phyloP scores from a whole-genome alignment of 1,140 invertebrate species.

The Eubasilissa regina region DNA sequence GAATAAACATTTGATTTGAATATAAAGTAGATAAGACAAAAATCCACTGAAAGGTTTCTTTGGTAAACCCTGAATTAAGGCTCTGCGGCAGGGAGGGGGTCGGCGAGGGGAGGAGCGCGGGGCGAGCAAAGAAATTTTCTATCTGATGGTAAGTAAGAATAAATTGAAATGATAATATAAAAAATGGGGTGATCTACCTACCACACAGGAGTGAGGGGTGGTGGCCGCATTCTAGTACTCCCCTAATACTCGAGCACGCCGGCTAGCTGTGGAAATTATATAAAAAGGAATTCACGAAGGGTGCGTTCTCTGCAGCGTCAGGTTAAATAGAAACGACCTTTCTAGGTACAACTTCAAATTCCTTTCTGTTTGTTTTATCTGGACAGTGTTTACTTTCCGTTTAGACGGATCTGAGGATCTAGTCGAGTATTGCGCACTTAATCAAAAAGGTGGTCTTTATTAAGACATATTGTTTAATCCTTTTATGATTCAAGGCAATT shows the following conservation, averaged over 20 bases:
- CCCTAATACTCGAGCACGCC: not conserved
- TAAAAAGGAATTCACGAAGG: not conserved
- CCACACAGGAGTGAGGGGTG: conserved; percentile 1
- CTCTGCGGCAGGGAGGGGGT: conserved; percentile 16
- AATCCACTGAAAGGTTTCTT: conserved; percentile 36
- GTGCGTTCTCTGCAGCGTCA: not conserved
- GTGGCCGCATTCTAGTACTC: not conserved
- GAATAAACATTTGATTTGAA: conserved; percentile 39
- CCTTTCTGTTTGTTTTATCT: not conserved
- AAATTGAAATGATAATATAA: conserved; percentile 61
- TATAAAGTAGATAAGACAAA: conserved; percentile 38
- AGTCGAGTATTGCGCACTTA: not conserved
- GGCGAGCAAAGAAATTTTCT: conserved; percentile 48
- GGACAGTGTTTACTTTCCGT: conserved; percentile 18
- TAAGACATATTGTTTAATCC: not conserved
- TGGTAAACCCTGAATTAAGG: conserved; percentile 35
- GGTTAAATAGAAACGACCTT: not conserved
- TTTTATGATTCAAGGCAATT: no score
- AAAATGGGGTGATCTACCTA: conserved; percentile 54
- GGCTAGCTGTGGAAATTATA: not conserved
- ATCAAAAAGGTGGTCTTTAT: not conserved
- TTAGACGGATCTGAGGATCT: conserved; percentile 3
- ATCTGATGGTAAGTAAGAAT: conserved; percentile 59
- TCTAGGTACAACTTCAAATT: not conserved
- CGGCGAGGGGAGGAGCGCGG: conserved; percentile 1